Percentiles rank a stretch among this genome's conserved stretches.
These are phyloP conservation scores for Phycodurus eques DNA, from an alignment of 2,113 vertebrate genomes.

Conservation along the genomic window DNA sequence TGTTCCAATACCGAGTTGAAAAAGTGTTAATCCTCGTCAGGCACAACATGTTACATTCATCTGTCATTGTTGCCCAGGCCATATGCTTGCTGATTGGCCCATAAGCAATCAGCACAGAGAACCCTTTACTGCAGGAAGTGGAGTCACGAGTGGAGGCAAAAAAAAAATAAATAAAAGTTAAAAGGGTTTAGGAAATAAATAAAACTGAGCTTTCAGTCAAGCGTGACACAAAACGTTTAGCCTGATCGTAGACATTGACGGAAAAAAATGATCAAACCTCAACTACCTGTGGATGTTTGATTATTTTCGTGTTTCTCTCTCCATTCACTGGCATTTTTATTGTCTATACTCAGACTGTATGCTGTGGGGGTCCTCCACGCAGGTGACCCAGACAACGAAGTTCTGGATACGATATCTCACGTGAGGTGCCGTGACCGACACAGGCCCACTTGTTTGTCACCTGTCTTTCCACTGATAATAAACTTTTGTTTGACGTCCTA, in stretches of 20 bases:
- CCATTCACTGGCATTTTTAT: slow-evolving; percentile 25
- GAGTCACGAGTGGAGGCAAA: slow-evolving; percentile 7
- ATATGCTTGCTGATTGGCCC: slow-evolving; percentile 49
- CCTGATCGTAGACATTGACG: slow-evolving; percentile 21
- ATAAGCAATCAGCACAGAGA: slow-evolving; percentile 39
- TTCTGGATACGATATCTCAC: slow-evolving; percentile 58
- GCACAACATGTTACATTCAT: slow-evolving; percentile 8
- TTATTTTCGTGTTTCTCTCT: slow-evolving; percentile 32
- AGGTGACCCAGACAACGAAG: slow-evolving; percentile 46
- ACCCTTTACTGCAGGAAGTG: slow-evolving; percentile 57
- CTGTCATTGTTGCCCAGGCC: slow-evolving; percentile 49
- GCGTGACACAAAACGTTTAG: slow-evolving; percentile 25
- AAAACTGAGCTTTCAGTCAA: slow-evolving; percentile 26
- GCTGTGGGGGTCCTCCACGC: slow-evolving; percentile 60
- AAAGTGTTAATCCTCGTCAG: slow-evolving; percentile 23
- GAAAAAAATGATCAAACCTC: slow-evolving; percentile 39
- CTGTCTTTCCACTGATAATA: slow-evolving; percentile 66
- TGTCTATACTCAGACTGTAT: slow-evolving; percentile 24
- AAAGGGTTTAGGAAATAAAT: slow-evolving; percentile 14
- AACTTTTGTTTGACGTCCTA: slow-evolving; percentile 65
- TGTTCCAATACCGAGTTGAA: slow-evolving; percentile 18
- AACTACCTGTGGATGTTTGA: slow-evolving; percentile 58
- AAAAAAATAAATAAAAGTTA: slow-evolving; percentile 15
- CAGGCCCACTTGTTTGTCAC: slow-evolving; percentile 46
- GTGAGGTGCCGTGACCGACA: slow-evolving; percentile 33